These are phyloP conservation scores for Drosophila suzukii DNA, from an alignment of 1,140 invertebrate genomes.

Conservation along the genomic window DNA sequence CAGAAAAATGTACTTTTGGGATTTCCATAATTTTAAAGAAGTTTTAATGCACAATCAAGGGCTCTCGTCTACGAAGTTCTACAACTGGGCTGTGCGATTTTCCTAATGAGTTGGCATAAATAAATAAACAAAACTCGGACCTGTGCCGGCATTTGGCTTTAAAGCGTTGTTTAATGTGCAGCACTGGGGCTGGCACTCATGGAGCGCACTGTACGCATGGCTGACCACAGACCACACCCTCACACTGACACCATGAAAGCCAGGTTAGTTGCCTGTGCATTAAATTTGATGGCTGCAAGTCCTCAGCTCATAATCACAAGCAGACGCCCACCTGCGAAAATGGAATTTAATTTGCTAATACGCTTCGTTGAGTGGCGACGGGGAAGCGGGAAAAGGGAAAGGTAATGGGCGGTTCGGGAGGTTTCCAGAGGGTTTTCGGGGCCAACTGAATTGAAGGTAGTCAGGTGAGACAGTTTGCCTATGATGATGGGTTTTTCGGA, in stretches of 20 bases:
- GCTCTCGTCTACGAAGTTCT: slow-evolving; percentile 1
- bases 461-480: slow-evolving; percentile 42
- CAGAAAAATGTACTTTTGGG: too few species aligned
- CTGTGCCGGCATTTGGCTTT: slow-evolving; percentile 22
- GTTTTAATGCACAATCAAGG: neutral
- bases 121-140: slow-evolving; percentile 11
- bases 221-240: slow-evolving; percentile 34
- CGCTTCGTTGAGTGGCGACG: slow-evolving; percentile 26
- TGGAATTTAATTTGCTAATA: slow-evolving; percentile 76
- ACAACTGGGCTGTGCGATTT: slow-evolving; percentile 54
- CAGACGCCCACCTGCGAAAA: slow-evolving; percentile 54
- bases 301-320: slow-evolving; percentile 59
- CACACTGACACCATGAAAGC: neutral
- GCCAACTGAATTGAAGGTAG: slow-evolving; percentile 8
- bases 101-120: slow-evolving; percentile 64
- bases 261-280: slow-evolving; percentile 25
- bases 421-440: neutral
- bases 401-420: neutral
- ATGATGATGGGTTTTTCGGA: slow-evolving; percentile 45
- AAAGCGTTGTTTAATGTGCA: slow-evolving; percentile 9
- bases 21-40: neutral
- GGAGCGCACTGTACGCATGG: slow-evolving; percentile 26
- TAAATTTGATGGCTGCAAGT: slow-evolving; percentile 55
- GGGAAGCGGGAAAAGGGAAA: neutral
- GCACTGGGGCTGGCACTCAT: slow-evolving; percentile 5